Base-by-base conservation (phyloP, 2,888 invertebrate genomes). In the Bombylius major region DNA sequence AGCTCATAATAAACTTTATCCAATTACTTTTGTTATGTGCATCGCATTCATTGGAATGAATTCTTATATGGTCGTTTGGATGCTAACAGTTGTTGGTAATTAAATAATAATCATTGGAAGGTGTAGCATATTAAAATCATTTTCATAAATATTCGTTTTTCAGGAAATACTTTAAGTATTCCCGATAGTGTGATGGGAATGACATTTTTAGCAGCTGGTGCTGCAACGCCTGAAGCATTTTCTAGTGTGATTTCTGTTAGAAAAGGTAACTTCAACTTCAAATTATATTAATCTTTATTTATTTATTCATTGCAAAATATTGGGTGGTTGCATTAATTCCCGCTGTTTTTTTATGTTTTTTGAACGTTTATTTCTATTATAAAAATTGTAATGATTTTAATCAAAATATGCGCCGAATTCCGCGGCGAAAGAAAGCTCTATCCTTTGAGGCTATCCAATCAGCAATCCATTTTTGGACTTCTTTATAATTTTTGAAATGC, bases 151-250 rank as follows among this genome's bases (percentile, higher is more conserved):
- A 23, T 23, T 1, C 31, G 8, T n/a, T 55, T 65, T 71, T 52
- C 65, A 86, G 85, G 85, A 36, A 80, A 82, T 60, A 86, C 90
- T 0, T 80, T 91, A 47, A 77, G 79, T 5, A 87, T 95, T 51
- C 87, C 92, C 0, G 91, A 92, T 64, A 86, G 90, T 11, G 85
- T 95, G 1, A 89, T 94, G 86, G 95, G 94, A 4, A 82, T 95
- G 66, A 93, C 93, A 0, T 87, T 95, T 66, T 76, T 94, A 59
- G 92, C 94, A 0, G 89, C 89, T 23, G 95, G 94, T 5, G 91
- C 92, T 3, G 90, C 90, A 64, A 79, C 95, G 64, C 95, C 95
- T 0, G 95, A 82, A 65, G 81, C 81, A 0, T 78, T 79, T 44
- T 89, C 93, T 0, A 89, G 91, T 65, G 82, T 87, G 44, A 89